A percentile compares a stretch with the other conserved stretches of the same genome.
Evolutionary conservation across 92 coral and sea anemone species (phyloP).

Genomic region (Zoanthus solanderi): DNA sequence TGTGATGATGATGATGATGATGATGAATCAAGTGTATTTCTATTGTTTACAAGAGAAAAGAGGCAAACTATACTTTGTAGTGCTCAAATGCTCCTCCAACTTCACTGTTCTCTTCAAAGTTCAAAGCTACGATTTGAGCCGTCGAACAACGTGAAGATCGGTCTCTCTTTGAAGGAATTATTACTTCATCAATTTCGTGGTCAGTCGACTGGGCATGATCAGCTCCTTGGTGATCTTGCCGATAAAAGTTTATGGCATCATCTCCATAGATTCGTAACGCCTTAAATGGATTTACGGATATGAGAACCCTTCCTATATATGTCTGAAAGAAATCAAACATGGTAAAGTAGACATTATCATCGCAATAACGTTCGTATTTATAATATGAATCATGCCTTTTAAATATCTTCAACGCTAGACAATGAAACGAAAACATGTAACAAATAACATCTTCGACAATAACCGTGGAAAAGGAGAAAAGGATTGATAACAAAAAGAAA

Average conservation of each 20-base stretch:
- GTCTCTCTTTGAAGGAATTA: constrained; percentile 58
- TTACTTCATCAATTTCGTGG: constrained; percentile 46
- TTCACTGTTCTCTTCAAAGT: constrained; percentile 20
- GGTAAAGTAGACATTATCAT: too few relatives aligned
- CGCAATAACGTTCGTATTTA: too few relatives aligned
- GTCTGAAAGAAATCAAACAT: constrained; percentile 54
- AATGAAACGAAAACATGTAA: too few relatives aligned
- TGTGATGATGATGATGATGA: too few relatives aligned
- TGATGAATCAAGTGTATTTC: too few relatives aligned
- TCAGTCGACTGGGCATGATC: constrained; percentile 30
- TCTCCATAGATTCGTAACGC: constrained; percentile 72
- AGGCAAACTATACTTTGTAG: constrained; percentile 1
- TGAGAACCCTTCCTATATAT: constrained; percentile 92
- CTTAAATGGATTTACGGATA: constrained; percentile 92
- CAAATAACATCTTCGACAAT: too few relatives aligned
- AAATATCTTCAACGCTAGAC: too few relatives aligned
- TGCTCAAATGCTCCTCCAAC: constrained; percentile 42
- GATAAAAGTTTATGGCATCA: constrained; percentile 72
- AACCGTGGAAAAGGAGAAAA: too few relatives aligned
- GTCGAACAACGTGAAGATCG: constrained; percentile 58
- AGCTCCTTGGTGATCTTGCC: constrained; percentile 41
- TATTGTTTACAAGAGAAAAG: not conserved
- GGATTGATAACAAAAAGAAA: too few relatives aligned
- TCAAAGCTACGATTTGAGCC: constrained; percentile 38
- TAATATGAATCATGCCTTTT: too few relatives aligned